These are phyloP conservation scores for Alcis repandata DNA, from an alignment of 2,888 invertebrate species.

Conservation along the genomic window DNA sequence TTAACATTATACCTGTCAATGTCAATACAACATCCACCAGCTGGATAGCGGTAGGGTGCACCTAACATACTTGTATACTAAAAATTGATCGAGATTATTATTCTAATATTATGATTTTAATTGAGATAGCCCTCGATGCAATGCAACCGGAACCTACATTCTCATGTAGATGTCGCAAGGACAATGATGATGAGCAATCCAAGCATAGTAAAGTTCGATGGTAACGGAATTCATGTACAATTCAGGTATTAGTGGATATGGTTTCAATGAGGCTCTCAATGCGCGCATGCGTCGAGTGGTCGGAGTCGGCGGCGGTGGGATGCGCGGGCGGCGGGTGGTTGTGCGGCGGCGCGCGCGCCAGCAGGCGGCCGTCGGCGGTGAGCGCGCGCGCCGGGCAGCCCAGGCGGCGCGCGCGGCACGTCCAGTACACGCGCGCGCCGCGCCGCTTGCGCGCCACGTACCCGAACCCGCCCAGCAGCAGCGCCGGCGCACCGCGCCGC, in stretches of 20 bases:
- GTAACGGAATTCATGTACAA: background rate
- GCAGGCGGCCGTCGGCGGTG: slow-evolving; percentile 70
- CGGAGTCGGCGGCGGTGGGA: slow-evolving; percentile 53
- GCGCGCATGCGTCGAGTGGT: slow-evolving; percentile 62
- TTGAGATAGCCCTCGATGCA: background rate
- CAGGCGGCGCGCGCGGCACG: slow-evolving; percentile 70
- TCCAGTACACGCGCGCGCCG: slow-evolving; percentile 79
- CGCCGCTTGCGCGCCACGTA: slow-evolving; percentile 79
- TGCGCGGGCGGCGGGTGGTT: slow-evolving; percentile 64
- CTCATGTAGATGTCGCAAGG: too few relatives aligned
- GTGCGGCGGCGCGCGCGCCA: slow-evolving; percentile 61
- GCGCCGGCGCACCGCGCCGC: slow-evolving; percentile 77
- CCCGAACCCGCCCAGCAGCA: slow-evolving; percentile 72
- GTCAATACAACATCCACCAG: background rate
- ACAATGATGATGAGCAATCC: background rate
- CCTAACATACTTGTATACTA: too few relatives aligned
- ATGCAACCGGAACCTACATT: too few relatives aligned
- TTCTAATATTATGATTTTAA: too few relatives aligned
- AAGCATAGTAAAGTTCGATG: background rate
- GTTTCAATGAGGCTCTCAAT: slow-evolving; percentile 81
- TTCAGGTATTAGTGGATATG: slow-evolving; percentile 50
- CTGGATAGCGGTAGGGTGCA: background rate
- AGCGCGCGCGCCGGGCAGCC: slow-evolving; percentile 76
- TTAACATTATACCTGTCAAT: too few relatives aligned
- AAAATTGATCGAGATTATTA: background rate